These are phyloP conservation scores for Myripristis jacobus DNA, from an alignment of 2,797 vertebrate species.

Conservation along the genomic window DNA sequence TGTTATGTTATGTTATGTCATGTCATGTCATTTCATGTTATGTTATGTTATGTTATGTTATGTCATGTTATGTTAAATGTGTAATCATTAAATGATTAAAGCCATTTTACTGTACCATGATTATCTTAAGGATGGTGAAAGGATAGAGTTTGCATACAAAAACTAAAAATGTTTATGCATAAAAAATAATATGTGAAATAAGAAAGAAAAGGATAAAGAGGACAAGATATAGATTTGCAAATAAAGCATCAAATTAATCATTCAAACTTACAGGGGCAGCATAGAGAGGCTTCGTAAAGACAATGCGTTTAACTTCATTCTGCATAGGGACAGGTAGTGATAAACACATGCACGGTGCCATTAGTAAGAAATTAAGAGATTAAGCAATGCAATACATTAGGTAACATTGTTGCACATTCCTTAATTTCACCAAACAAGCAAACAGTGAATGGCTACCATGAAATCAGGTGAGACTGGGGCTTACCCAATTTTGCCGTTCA, in stretches of 20 bases:
- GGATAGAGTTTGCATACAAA: not conserved
- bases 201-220: not conserved
- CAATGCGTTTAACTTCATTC: slow-evolving; percentile 76
- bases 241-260: slow-evolving; percentile 33
- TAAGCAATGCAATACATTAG: slow-evolving; percentile 38
- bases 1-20: too few species aligned
- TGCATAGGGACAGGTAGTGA: slow-evolving; percentile 67
- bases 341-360: slow-evolving; percentile 50
- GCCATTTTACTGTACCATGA: not conserved
- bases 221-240: not conserved
- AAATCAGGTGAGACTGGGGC: not conserved
- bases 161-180: slow-evolving; percentile 10
- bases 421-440: slow-evolving; percentile 14
- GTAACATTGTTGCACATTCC: slow-evolving; percentile 20
- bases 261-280: slow-evolving; percentile 74
- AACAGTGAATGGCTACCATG: slow-evolving; percentile 13
- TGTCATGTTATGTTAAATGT: too few species aligned
- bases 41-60: too few species aligned
- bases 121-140: slow-evolving; percentile 1
- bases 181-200: not conserved
- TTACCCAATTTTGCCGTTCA: not conserved
- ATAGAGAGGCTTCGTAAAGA: slow-evolving; percentile 75
- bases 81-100: not conserved
- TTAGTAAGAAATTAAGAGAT: slow-evolving; percentile 43
- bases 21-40: too few species aligned